phyloP scores from a whole-genome alignment of 2,888 invertebrate genomes.

The Coelopa pilipes region DNA sequence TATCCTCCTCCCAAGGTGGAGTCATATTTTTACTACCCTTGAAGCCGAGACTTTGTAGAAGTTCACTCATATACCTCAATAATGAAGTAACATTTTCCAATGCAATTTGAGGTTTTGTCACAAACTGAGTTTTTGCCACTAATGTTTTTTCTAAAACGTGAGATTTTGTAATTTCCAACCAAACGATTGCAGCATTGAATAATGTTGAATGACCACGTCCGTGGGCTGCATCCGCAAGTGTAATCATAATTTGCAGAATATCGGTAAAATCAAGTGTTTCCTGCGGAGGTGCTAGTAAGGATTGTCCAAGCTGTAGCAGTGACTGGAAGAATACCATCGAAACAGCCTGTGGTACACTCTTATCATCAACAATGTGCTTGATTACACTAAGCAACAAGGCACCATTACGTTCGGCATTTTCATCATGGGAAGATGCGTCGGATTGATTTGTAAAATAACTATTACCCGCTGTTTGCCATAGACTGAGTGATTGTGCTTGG shows the following conservation, averaged over 20 bases:
- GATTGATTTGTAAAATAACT: slow-evolving; percentile 67
- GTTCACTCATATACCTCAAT: slow-evolving; percentile 85
- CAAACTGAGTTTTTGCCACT: slow-evolving; percentile 32
- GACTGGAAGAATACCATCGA: slow-evolving; percentile 74
- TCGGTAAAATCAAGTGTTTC: slow-evolving; percentile 83
- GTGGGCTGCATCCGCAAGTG: slow-evolving; percentile 85
- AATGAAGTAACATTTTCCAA: slow-evolving; percentile 85
- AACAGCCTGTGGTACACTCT: slow-evolving; percentile 50
- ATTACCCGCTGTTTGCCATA: slow-evolving; percentile 61
- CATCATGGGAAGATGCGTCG: slow-evolving; percentile 62
- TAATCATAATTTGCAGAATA: slow-evolving; percentile 80
- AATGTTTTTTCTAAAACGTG: slow-evolving; percentile 61
- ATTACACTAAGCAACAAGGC: slow-evolving; percentile 77
- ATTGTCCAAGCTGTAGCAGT: slow-evolving; percentile 78
- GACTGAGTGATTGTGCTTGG: slow-evolving; percentile 53
- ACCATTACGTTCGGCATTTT: slow-evolving; percentile 73
- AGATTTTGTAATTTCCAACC: slow-evolving; percentile 79
- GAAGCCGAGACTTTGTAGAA: slow-evolving; percentile 62
- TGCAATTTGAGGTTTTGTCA: slow-evolving; percentile 63
- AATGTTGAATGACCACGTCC: slow-evolving; percentile 79
- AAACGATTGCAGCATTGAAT: slow-evolving; percentile 81
- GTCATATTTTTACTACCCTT: slow-evolving; percentile 70
- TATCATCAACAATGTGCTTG: slow-evolving; percentile 77
- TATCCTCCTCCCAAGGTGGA: slow-evolving; percentile 85
- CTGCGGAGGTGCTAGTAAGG: slow-evolving; percentile 72